Conservation (phyloP, 2,797 vertebrate species). For the Pelochelys cantorii region DNA sequence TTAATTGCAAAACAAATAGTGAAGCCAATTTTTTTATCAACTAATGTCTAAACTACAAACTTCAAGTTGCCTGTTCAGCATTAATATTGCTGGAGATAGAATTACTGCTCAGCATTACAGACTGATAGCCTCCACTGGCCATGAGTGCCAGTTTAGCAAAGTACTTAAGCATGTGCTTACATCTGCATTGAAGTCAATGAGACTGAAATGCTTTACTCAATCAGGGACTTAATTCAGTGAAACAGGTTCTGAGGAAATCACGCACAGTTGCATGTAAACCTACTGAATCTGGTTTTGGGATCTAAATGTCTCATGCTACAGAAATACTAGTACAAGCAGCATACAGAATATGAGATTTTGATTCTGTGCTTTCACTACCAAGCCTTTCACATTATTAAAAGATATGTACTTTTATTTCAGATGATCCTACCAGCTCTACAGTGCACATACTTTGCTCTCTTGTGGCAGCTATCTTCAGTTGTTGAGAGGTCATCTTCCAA, state of each 20-base stretch:
- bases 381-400: conserved; percentile 42
- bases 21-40: not conserved
- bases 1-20: not conserved
- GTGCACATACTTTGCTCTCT: conserved; percentile 85
- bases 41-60: not conserved
- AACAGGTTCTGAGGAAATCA: not conserved
- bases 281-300: not conserved
- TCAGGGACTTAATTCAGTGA: not conserved
- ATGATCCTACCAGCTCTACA: conserved; percentile 86
- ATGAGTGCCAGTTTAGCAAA: not conserved
- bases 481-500: conserved; percentile 80
- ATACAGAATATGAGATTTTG: not conserved
- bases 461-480: conserved; percentile 88
- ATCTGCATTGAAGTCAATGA: not conserved
- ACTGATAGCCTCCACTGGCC: not conserved
- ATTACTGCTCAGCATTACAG: not conserved
- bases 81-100: not conserved
- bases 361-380: conserved; percentile 15
- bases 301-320: not conserved
- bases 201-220: not conserved
- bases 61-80: not conserved
- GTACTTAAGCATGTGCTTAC: not conserved
- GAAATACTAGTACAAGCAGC: not conserved
- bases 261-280: not conserved
- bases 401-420: conserved; percentile 76